Evolutionary conservation across 2,888 invertebrate genomes (phyloP).

Genomic region (Microchrysa polita): DNA sequence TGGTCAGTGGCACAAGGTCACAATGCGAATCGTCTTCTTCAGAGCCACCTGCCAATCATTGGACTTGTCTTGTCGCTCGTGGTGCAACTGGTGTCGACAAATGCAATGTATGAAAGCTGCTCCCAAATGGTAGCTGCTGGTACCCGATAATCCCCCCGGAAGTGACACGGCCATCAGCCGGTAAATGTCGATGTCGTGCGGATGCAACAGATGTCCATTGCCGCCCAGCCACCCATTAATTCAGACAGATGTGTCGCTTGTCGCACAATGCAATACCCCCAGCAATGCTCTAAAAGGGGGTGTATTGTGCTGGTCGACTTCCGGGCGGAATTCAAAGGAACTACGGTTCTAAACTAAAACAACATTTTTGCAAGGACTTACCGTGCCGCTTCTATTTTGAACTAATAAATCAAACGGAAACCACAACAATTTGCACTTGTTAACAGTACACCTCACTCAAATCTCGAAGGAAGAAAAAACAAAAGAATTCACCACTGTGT

Average conservation of each 20-base stretch:
- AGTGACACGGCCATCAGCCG: neutral
- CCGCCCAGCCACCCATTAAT: neutral
- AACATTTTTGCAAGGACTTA: neutral
- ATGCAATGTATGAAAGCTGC: neutral
- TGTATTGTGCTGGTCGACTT: neutral
- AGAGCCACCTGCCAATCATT: neutral
- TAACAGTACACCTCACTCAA: neutral
- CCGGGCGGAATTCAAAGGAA: neutral
- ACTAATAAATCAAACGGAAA: neutral
- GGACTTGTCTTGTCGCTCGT: too few relatives aligned
- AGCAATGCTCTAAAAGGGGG: neutral
- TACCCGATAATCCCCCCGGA: neutral
- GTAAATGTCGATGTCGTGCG: neutral
- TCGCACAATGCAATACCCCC: too few relatives aligned
- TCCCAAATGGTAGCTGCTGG: neutral
- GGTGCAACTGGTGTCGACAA: neutral
- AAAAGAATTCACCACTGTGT: neutral
- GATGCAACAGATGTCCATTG: slow-evolving; percentile 38
- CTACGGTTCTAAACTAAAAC: neutral
- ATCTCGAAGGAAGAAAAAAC: too few relatives aligned
- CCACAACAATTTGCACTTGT: slow-evolving; percentile 7
- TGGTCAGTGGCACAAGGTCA: slow-evolving; percentile 1
- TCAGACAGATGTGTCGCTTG: neutral
- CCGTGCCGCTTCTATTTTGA: neutral
- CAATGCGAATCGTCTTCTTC: neutral